Conservation (phyloP, 1,140 invertebrate genomes). For the Lordiphosa stackelbergi region DNA sequence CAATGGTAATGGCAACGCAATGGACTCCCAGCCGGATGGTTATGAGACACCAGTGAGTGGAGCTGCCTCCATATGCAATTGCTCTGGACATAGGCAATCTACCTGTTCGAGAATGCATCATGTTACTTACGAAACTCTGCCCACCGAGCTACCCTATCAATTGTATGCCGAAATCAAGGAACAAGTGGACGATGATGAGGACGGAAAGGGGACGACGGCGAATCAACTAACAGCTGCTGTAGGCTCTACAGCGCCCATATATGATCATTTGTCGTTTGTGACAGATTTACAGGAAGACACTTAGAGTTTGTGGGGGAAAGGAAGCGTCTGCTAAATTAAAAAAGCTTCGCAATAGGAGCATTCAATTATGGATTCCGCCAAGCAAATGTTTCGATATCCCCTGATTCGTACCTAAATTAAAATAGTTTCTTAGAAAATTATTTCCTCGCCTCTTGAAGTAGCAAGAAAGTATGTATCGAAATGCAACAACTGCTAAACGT, state of each 20-base stretch:
- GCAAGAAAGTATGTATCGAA: no score
- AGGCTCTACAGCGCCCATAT: slow-evolving; percentile 42
- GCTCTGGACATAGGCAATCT: slow-evolving; percentile 37
- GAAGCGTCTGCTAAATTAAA: no score
- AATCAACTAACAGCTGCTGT: not conserved
- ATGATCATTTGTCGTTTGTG: slow-evolving; percentile 51
- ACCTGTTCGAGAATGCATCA: slow-evolving; percentile 52
- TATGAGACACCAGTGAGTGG: slow-evolving; percentile 69
- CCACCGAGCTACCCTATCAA: slow-evolving; percentile 53
- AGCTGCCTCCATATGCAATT: slow-evolving; percentile 61
- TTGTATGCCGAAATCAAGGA: slow-evolving; percentile 69
- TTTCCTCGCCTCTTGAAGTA: no score
- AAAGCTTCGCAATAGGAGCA: no score
- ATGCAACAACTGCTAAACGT: no score
- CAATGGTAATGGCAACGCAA: slow-evolving; percentile 33
- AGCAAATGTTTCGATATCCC: no score
- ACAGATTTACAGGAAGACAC: slow-evolving; percentile 13
- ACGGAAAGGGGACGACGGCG: not conserved
- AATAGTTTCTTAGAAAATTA: no score
- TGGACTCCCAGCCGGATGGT: slow-evolving; percentile 41
- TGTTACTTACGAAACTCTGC: slow-evolving; percentile 63
- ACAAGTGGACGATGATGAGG: slow-evolving; percentile 2
- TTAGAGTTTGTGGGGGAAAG: not conserved
- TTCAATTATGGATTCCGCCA: no score
- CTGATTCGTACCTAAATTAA: no score